Evolutionary conservation across 2,888 invertebrate genomes (phyloP), one percentile per base, ranked within the genome.

Genomic region (Dichetophora obliterata): DNA sequence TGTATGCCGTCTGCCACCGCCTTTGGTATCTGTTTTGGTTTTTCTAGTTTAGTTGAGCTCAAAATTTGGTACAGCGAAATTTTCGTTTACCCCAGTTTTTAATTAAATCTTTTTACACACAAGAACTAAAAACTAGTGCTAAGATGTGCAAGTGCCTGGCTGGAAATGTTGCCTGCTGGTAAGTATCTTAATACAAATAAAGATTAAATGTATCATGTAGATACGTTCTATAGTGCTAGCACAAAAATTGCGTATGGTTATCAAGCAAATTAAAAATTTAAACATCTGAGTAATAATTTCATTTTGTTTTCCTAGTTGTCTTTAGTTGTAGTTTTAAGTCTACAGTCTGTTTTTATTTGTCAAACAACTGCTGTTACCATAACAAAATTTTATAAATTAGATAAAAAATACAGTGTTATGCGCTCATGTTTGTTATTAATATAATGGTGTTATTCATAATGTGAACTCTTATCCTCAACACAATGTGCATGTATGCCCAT

Each of bases 81-180:
- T 54, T 70, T 50, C 31, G 19, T 9, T 63, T 63, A 19, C 27
- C 27, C 9, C 4, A 34, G 19, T 6, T 11, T 61, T 57, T 37
- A 61, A 61, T 73, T 5, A 19, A 48, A 43, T 48, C n/a, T 27
- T 16, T 31, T 73, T 24, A n/a, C 4, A 24, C 69, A 27, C 22
- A 34, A 24, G 57, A 57, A 6, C 4, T 19, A 19, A 70, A 54
- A 27, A 31, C 4, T 52, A 31, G 5, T 48, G 37, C n/a, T 72
- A 83, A 83, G 75, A 86, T 86, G 85, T 86, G 86, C 80, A 86
- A 85, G 81, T 86, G 86, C 72, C 78, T 85, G n/a, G 83, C 86
- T 73, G 85, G 83, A 77, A 86, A 85, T 37, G 83, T 86, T 48
- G 85, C 84, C 54, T 86, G 86, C 77, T 86, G 86, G 86, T 86